Evolutionary conservation across 2,113 vertebrate species (phyloP), one percentile per base, ranked within the genome.

Genomic region (Cinclus mexicanus): DNA sequence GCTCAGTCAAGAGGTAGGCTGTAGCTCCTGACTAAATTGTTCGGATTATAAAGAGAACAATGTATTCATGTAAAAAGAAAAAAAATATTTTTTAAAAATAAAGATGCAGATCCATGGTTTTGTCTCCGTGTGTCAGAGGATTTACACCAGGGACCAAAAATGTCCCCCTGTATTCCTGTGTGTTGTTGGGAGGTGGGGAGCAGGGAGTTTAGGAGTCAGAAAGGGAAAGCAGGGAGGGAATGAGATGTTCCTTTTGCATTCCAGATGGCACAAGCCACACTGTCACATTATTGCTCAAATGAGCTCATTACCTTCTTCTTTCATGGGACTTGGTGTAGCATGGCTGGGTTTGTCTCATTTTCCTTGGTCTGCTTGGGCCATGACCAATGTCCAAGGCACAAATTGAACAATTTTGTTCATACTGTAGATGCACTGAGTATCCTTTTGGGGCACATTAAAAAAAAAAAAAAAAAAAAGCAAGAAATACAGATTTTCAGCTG

Each of bases 1-100:
- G 61, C 93, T 97, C 93, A 89, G 94, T 96, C 92, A 92, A 88
- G 93, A 97, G 92, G 46, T 89, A 95, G 92, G 94, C 93, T 95
- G 47, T 56, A 95, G 86, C 94, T 95, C 76, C 97, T 93, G 71
- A 96, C 76, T 89, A 81, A 95, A 87, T 94, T 94, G 84, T 92
- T 71, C 76, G 50, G 14, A 82, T 95, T 93, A 65, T n/a, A 49
- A 69, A 71, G 81, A 77, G 59, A 94, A 82, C 89, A 14, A 78
- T 87, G n/a, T 87, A 60, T 90, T 89, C 84, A 57, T 64, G 19
- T 60, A 37, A 37, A 37, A 37, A 37, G 35, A 37, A 37, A 37
- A 37, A 37, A 37, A 42, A 15, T 47, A 12, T 60, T 57, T 80
- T 37, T 37, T 37, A 37, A 37, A 37, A 37, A n/a, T n/a, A n/a